Evolutionary conservation across 2,113 vertebrate species (phyloP).

Genomic region (Lamprotornis superbus): DNA sequence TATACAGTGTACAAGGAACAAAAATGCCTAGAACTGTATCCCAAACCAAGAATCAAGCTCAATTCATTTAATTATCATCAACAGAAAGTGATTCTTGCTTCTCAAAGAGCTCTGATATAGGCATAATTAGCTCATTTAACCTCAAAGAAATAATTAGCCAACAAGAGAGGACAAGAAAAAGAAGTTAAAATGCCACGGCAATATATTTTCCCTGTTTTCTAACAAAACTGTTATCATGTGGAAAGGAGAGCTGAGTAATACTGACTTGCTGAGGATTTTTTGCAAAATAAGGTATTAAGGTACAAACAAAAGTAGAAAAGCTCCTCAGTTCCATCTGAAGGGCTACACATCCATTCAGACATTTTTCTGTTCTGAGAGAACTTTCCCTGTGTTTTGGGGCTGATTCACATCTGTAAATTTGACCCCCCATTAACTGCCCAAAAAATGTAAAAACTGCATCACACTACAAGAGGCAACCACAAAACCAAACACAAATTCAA

Average conservation of each 20-base stretch:
- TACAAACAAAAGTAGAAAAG: neutral
- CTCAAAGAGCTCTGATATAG: slow-evolving; percentile 35
- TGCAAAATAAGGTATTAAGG: neutral
- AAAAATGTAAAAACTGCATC: neutral
- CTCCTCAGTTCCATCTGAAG: neutral
- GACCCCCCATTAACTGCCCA: neutral
- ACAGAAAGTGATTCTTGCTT: slow-evolving; percentile 16
- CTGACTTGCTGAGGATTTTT: neutral
- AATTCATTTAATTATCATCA: slow-evolving; percentile 33
- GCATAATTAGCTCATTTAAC: slow-evolving; percentile 60
- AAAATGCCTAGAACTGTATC: slow-evolving; percentile 6
- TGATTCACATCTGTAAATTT: neutral
- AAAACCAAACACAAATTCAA: neutral
- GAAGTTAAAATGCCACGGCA: slow-evolving; percentile 8
- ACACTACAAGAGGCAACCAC: neutral
- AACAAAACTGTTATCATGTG: neutral
- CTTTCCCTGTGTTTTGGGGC: neutral
- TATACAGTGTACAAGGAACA: neutral
- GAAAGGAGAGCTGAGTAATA: neutral
- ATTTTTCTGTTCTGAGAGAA: neutral
- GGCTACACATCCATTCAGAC: neutral
- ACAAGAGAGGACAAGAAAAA: neutral
- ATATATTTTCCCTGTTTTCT: neutral
- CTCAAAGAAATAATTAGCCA: slow-evolving; percentile 53
- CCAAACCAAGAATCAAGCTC: slow-evolving; percentile 31